A percentile compares a stretch with the other conserved stretches of the same genome.
These are phyloP conservation scores for Ifrita kowaldi DNA, from an alignment of 2,113 vertebrate genomes.

Conservation along the genomic window DNA sequence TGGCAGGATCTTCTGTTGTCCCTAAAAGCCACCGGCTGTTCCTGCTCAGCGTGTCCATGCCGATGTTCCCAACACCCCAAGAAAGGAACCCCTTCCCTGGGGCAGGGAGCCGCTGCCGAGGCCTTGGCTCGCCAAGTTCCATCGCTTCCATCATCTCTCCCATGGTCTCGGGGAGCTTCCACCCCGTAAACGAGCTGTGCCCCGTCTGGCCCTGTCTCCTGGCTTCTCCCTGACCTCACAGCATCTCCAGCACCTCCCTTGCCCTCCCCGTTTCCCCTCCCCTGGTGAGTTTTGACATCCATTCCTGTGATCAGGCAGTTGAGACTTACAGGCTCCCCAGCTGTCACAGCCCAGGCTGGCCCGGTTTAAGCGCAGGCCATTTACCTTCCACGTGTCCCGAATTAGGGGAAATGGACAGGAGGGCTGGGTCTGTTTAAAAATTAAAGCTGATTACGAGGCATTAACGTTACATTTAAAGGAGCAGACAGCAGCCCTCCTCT, in stretches of 20 bases:
- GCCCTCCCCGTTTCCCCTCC: conserved; percentile 25
- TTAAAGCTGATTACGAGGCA: conserved; percentile 72
- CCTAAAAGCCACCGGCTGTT: accelerated
- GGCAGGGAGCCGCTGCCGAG: background rate
- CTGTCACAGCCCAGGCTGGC: conserved; percentile 68
- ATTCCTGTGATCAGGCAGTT: conserved; percentile 56
- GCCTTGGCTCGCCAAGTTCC: background rate
- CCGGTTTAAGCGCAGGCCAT: conserved; percentile 11
- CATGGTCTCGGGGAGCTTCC: background rate
- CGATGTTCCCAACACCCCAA: background rate
- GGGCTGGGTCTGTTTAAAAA: conserved; percentile 68
- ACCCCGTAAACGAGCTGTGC: accelerated
- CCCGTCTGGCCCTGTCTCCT: background rate
- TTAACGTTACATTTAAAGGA: conserved; percentile 60
- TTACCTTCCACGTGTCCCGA: conserved; percentile 52
- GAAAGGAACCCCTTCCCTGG: accelerated
- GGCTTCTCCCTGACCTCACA: background rate
- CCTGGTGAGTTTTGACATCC: conserved; percentile 65
- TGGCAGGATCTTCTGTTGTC: background rate
- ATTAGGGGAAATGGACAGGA: conserved; percentile 55
- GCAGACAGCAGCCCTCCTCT: conserved; percentile 18
- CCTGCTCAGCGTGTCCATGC: accelerated
- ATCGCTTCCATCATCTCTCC: accelerated
- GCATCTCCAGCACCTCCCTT: conserved; percentile 45
- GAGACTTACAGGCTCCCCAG: conserved; percentile 72